Conservation (phyloP, 2,888 invertebrate species). For the Stenodera caucasica region DNA sequence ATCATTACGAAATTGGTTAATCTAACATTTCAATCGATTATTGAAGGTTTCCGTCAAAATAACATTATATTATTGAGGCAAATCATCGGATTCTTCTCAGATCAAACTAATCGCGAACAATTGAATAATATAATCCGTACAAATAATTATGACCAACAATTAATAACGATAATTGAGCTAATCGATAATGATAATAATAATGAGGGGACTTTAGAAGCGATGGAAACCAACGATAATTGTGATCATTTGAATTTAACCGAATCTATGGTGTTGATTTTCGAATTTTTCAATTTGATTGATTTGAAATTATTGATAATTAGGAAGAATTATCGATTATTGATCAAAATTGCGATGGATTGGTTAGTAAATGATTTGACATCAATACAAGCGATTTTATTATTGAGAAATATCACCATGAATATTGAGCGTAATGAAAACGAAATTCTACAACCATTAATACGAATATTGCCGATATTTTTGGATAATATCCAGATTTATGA, state of each 20-base stretch:
- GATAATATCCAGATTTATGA: slow-evolving; percentile 49
- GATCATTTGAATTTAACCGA: slow-evolving; percentile 48
- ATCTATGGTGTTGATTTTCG: slow-evolving; percentile 57
- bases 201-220: neutral
- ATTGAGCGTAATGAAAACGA: slow-evolving; percentile 36
- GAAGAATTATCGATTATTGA: slow-evolving; percentile 53
- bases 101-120: slow-evolving; percentile 52
- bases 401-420: slow-evolving; percentile 54
- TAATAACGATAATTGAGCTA: slow-evolving; percentile 52
- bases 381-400: slow-evolving; percentile 54
- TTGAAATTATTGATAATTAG: slow-evolving; percentile 53
- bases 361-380: slow-evolving; percentile 56
- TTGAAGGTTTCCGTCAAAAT: slow-evolving; percentile 54
- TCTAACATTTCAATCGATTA: slow-evolving; percentile 57
- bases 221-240: slow-evolving; percentile 18
- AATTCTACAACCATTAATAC: slow-evolving; percentile 45
- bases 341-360: slow-evolving; percentile 57
- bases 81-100: slow-evolving; percentile 60
- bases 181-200: slow-evolving; percentile 8
- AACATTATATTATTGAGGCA: slow-evolving; percentile 58
- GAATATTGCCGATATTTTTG: slow-evolving; percentile 55
- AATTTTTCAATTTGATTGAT: slow-evolving; percentile 58
- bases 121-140: slow-evolving; percentile 29
- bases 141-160: slow-evolving; percentile 49
- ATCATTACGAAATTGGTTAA: slow-evolving; percentile 57